phyloP scores from a whole-genome alignment of 2,797 vertebrate species.

The Odontamblyopus rebecca region DNA sequence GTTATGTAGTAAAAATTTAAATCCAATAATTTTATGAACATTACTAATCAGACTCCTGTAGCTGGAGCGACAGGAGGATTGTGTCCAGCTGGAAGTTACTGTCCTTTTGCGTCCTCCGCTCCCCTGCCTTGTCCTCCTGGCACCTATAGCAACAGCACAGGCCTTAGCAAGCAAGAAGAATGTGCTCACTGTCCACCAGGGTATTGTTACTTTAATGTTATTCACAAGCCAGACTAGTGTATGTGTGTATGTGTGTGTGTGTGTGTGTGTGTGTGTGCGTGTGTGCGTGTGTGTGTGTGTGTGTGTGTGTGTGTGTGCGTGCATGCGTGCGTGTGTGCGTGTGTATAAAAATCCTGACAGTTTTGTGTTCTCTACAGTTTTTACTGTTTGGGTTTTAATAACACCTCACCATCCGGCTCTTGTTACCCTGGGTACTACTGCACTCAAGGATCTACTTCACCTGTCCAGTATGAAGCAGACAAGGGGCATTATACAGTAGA shows the following conservation, averaged over 20 bases:
- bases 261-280: too few species aligned
- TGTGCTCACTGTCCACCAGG: conserved; percentile 85
- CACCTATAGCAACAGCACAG: conserved; percentile 82
- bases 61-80: conserved; percentile 80
- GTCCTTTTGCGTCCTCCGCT: conserved; percentile 74
- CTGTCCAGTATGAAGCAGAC: conserved; percentile 78
- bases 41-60: conserved; percentile 74
- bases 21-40: background rate
- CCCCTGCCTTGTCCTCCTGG: conserved; percentile 84
- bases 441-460: conserved; percentile 74
- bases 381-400: conserved; percentile 81
- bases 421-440: conserved; percentile 88
- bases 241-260: too few species aligned
- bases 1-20: background rate
- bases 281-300: too few species aligned
- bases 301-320: too few species aligned
- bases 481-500: conserved; percentile 78
- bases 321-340: too few species aligned
- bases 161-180: conserved; percentile 71
- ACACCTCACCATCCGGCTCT: conserved; percentile 76
- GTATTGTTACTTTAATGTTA: conserved; percentile 57
- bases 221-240: background rate
- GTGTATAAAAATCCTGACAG: background rate
- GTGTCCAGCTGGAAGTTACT: conserved; percentile 79
- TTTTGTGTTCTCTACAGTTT: conserved; percentile 59